These are phyloP conservation scores for Drusus annulatus DNA, from an alignment of 1,140 invertebrate genomes.

Conservation along the genomic window DNA sequence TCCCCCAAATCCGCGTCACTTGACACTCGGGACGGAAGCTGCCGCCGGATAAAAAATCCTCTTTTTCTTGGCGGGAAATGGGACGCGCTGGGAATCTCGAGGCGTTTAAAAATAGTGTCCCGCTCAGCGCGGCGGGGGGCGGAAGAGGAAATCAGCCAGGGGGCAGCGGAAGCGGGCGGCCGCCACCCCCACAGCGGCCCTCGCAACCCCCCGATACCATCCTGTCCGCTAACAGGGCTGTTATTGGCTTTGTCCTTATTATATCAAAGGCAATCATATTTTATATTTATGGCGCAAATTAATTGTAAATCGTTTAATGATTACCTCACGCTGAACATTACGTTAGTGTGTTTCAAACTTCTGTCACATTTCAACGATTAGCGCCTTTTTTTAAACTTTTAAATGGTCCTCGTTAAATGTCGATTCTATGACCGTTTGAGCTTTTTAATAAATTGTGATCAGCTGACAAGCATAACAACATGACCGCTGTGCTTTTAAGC, in stretches of 20 bases:
- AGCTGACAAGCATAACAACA: too few species aligned
- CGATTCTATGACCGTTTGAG: too few species aligned
- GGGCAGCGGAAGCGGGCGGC: constrained; percentile 40
- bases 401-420: too few species aligned
- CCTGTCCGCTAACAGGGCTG: neutral
- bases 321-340: too few species aligned
- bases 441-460: too few species aligned
- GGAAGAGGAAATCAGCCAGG: constrained; percentile 58
- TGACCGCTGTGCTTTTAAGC: too few species aligned
- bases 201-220: too few species aligned
- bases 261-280: neutral
- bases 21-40: constrained; percentile 53
- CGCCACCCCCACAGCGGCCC: neutral
- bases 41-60: constrained; percentile 32
- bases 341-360: too few species aligned
- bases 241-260: neutral
- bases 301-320: too few species aligned
- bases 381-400: too few species aligned
- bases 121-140: constrained; percentile 35
- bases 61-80: constrained; percentile 47
- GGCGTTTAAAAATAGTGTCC: constrained; percentile 58
- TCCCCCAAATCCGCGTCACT: constrained; percentile 56
- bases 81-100: constrained; percentile 50
- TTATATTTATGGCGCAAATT: neutral
- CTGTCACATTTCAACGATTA: too few species aligned